Evolutionary conservation across 2,888 invertebrate species (phyloP), one percentile per base, ranked within the genome.

Genomic region (Chymomyza procnemis): DNA sequence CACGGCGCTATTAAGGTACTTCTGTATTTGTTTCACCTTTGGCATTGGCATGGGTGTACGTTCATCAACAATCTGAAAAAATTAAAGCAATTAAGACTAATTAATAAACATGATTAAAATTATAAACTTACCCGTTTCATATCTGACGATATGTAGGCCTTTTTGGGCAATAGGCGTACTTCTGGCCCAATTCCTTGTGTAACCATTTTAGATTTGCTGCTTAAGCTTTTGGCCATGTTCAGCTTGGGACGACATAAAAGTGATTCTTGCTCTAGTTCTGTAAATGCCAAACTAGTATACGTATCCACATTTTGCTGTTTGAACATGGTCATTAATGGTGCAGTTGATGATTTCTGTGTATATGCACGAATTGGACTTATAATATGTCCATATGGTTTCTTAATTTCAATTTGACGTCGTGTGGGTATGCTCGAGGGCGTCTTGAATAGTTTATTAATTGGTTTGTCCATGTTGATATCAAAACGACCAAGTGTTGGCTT

Each of bases 291-390:
- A 0, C 80, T 79, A 14, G 78, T 76, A 16, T 74, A 71, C 5
- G 69, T 58, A 64, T 85, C 80, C 0, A 74, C 66, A 41, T 73
- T 70, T 3, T 75, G 69, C 50, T 76, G 21, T 14, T 87, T 89
- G n/a, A 91, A 85, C 26, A 81, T 88, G 30, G 87, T 77, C 69
- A 90, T 87, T 0, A 91, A 73, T 0, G 92, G 92, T 0, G 90
- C 88, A 2, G 84, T 86, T 1, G 89, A 86, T 0, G 91, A 91
- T 46, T 90, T 91, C 16, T 91, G 90, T 63, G 91, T 91, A 64
- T 92, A 92, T 0, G 90, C 77, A 5, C 90, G 89, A 50, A 92
- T 89, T 1, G 92, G 92, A 79, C 92, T 92, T 1, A 91, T 78
- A 60, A 92, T 88, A 68, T 91, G 88, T 0, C 87, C 79, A 66